These are phyloP conservation scores for Heliconius erato DNA, from an alignment of 2,888 invertebrate species.

Conservation along the genomic window DNA sequence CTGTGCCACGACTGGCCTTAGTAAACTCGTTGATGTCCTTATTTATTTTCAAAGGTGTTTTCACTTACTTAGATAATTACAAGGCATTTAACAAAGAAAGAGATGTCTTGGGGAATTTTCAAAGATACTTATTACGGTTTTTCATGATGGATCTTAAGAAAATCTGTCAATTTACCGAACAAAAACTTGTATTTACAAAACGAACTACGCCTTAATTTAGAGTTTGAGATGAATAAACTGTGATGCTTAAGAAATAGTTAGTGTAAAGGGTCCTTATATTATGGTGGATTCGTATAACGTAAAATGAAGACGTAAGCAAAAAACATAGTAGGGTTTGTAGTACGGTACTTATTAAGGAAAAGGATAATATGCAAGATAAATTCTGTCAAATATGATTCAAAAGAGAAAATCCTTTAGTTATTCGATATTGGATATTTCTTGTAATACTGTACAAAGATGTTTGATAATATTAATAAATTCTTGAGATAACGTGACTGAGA, in stretches of 20 bases:
- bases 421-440: constrained; percentile 15
- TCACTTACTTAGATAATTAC: constrained; percentile 28
- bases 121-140: constrained; percentile 39
- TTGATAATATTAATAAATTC: not conserved
- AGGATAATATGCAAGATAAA: constrained; percentile 56
- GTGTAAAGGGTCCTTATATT: constrained; percentile 30
- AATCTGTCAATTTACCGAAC: constrained; percentile 56
- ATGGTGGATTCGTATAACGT: constrained; percentile 52
- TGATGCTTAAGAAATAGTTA: not conserved
- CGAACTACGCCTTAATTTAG: constrained; percentile 52
- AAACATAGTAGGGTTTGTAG: constrained; percentile 58
- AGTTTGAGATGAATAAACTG: constrained; percentile 48
- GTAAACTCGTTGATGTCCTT: constrained; percentile 2
- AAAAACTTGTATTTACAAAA: constrained; percentile 55
- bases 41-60: constrained; percentile 7
- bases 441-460: not conserved
- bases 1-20: too few species aligned
- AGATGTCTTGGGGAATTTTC: constrained; percentile 37
- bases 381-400: constrained; percentile 45
- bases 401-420: constrained; percentile 29
- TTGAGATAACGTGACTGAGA: not conserved
- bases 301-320: constrained; percentile 60
- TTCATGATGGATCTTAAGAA: constrained; percentile 34
- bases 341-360: constrained; percentile 56
- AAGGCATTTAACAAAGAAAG: constrained; percentile 32